Evolutionary conservation across 1,140 invertebrate genomes (phyloP).

Genomic region (Papilio xuthus): DNA sequence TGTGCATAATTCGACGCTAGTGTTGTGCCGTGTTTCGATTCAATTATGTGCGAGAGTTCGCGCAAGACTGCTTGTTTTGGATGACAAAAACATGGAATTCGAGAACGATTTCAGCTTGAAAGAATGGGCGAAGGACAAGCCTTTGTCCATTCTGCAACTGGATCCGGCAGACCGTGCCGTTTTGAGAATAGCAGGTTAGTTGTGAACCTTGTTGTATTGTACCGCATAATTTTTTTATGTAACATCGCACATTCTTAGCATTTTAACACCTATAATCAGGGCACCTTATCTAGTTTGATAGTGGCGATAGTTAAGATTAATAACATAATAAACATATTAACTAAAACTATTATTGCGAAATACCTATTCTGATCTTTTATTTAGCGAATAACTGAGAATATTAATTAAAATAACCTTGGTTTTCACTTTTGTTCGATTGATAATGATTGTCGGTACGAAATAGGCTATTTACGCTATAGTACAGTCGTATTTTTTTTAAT

Average conservation of each 20-base stretch:
- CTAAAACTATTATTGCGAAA: slow-evolving; percentile 42
- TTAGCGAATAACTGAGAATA: background rate
- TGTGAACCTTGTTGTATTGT: slow-evolving; percentile 11
- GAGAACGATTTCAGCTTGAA: slow-evolving; percentile 92
- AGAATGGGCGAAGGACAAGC: slow-evolving; percentile 98
- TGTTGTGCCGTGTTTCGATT: slow-evolving; percentile 74
- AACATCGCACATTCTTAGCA: slow-evolving; percentile 28
- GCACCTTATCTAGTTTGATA: slow-evolving; percentile 56
- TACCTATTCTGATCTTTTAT: slow-evolving; percentile 39
- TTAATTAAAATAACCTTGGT: slow-evolving; percentile 36
- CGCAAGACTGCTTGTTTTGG: slow-evolving; percentile 77
- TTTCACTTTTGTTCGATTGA: slow-evolving; percentile 53
- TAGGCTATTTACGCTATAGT: slow-evolving; percentile 19
- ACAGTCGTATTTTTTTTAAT: slow-evolving; percentile 29
- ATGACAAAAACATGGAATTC: slow-evolving; percentile 88
- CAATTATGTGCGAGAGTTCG: slow-evolving; percentile 78
- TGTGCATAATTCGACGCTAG: slow-evolving; percentile 68
- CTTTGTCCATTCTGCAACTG: slow-evolving; percentile 96
- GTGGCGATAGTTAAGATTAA: slow-evolving; percentile 50
- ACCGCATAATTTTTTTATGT: background rate
- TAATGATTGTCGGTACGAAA: slow-evolving; percentile 25
- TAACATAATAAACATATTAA: slow-evolving; percentile 42
- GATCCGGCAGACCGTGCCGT: slow-evolving; percentile 97
- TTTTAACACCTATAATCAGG: slow-evolving; percentile 47
- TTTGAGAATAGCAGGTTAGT: slow-evolving; percentile 95